Base-by-base conservation (phyloP, 2,797 vertebrate genomes). In the Psittacula derbiana region DNA sequence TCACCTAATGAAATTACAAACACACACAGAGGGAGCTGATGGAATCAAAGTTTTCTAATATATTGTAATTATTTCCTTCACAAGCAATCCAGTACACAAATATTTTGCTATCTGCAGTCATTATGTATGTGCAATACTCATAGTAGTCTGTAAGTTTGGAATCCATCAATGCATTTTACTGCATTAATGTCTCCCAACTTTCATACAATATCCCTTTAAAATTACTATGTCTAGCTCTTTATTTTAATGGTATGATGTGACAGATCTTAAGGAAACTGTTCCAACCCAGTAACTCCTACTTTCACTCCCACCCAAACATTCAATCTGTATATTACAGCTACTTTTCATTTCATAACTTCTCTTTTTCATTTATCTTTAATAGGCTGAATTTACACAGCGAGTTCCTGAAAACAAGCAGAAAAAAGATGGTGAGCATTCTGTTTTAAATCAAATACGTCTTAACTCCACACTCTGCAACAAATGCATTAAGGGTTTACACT, bases 231-330 rank as follows among this genome's bases (percentile, higher is more conserved):
- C 88, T 94, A 93, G 67, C 62, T 93, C 78, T 88, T 93, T 73
- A 94, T 95, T 94, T 97, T 95, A 95, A 93, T 65, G 57, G 80
- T 92, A 71, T 93, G 93, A 97, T 96, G 92, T 95, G 95, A 96
- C 96, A 96, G 87, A 80, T 95, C 91, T 95, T 86, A 64, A 92
- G 57, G 82, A 95, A 88, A 90, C 66, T 80, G 83, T 96, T 97
- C 95, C 94, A 94, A 73, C 88, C 88, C 76, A 78, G 80, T 61
- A 96, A 95, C 95, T 96, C 96, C 96, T 87, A 87, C 86, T 90
- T 94, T 96, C 95, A 95, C 95, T 96, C 96, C 96, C 90, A 96
- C 96, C 96, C 96, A 96, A 95, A 96, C 91, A 97, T 83, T 96
- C 84, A 96, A 87, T 93, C 95, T 89, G 40, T 83, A 65, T 85